Evolutionary conservation across 2,113 vertebrate genomes (phyloP).

Genomic region (Eulacestoma nigropectus): DNA sequence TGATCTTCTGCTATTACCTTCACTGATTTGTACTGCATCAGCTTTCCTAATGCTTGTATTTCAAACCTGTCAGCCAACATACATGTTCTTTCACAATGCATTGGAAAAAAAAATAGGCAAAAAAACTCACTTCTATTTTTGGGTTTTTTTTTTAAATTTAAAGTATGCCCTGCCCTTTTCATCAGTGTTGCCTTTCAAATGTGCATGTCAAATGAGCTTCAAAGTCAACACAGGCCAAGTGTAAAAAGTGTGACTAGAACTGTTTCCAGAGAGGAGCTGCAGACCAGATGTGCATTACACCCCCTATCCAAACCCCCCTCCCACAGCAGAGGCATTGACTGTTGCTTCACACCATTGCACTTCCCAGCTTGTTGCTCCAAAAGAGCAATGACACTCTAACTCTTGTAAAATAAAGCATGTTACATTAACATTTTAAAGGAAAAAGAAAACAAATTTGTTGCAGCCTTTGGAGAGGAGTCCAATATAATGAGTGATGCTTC

Average conservation of each 20-base stretch:
- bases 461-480: background rate
- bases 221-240: background rate
- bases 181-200: background rate
- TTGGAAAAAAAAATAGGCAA: background rate
- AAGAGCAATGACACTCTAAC: background rate
- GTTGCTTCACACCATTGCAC: background rate
- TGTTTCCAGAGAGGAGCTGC: slow-evolving; percentile 26
- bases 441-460: slow-evolving; percentile 19
- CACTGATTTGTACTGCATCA: background rate
- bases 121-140: background rate
- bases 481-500: background rate
- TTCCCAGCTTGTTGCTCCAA: background rate
- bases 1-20: background rate
- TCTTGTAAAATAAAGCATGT: background rate
- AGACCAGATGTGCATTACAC: slow-evolving; percentile 19
- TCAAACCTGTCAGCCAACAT: background rate
- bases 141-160: background rate
- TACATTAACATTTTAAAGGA: background rate
- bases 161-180: background rate
- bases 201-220: background rate
- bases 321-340: background rate
- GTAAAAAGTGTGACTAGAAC: background rate
- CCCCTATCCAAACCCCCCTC: background rate
- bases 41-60: background rate
- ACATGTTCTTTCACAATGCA: background rate